Evolutionary conservation across 2,797 vertebrate genomes (phyloP).

Genomic region (Syngnathus rostellatus): DNA sequence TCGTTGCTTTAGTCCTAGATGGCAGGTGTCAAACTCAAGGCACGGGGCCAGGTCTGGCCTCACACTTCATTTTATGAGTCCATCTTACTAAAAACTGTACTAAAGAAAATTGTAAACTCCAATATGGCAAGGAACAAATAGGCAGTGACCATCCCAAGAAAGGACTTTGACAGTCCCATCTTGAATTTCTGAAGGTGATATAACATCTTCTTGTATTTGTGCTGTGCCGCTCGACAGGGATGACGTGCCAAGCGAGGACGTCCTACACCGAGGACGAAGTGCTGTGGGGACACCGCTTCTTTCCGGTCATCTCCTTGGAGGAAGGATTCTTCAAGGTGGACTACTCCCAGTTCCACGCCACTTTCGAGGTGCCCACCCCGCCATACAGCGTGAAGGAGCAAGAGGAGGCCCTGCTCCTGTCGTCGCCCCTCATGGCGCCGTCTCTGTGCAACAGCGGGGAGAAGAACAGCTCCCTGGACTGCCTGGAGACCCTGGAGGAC

Average conservation of each 20-base stretch:
- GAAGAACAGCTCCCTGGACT: constrained; percentile 88
- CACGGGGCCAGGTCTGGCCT: neutral
- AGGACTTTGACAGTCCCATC: neutral
- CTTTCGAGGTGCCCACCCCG: constrained; percentile 91
- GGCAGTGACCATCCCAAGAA: neutral
- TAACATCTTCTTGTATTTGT: constrained; percentile 6
- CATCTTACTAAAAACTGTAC: neutral
- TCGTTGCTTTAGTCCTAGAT: constrained; percentile 1
- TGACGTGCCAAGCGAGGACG: constrained; percentile 98
- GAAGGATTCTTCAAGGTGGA: constrained; percentile 99
- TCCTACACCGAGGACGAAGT: constrained; percentile 98
- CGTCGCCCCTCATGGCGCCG: constrained; percentile 91
- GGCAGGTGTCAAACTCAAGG: neutral
- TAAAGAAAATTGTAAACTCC: no score
- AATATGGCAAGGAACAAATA: no score
- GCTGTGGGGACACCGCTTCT: constrained; percentile 98
- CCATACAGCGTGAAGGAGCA: constrained; percentile 96
- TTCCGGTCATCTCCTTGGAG: constrained; percentile 94
- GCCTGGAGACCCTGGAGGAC: constrained; percentile 88
- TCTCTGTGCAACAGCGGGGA: constrained; percentile 94
- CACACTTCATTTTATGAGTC: neutral
- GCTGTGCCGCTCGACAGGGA: constrained; percentile 69
- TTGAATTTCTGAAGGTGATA: constrained; percentile 8
- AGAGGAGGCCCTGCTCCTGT: constrained; percentile 94
- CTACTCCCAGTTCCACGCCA: constrained; percentile 98